These are phyloP conservation scores for Gallirallus australis DNA, from an alignment of 2,797 vertebrate genomes.

Conservation along the genomic window DNA sequence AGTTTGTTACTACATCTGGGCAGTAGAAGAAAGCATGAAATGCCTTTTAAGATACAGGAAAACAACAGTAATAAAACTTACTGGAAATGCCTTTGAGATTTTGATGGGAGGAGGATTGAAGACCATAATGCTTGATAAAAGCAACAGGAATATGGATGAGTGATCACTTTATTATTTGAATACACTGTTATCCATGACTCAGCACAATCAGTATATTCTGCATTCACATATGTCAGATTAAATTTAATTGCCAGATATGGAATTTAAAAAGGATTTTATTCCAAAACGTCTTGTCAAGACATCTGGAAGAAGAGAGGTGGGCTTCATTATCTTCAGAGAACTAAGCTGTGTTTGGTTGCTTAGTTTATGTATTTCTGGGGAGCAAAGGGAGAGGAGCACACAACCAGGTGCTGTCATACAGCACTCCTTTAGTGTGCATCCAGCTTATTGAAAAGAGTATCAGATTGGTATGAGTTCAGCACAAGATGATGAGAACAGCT, in stretches of 20 bases:
- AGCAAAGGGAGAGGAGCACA: neutral
- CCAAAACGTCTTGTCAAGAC: neutral
- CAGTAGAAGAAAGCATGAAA: neutral
- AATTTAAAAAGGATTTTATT: neutral
- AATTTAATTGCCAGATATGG: neutral
- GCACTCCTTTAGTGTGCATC: neutral
- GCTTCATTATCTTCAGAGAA: neutral
- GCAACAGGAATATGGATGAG: neutral
- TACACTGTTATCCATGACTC: neutral
- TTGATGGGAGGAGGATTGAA: neutral
- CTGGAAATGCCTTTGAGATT: neutral
- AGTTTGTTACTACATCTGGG: neutral
- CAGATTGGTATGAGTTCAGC: neutral
- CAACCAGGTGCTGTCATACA: neutral
- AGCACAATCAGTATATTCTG: neutral
- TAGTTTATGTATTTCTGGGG: neutral
- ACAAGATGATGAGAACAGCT: neutral
- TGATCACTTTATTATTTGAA: neutral
- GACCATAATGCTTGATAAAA: neutral
- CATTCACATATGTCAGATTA: neutral
- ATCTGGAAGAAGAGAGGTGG: neutral
- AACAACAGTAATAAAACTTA: neutral
- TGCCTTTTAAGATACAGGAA: neutral
- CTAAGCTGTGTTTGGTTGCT: neutral
- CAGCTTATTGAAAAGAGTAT: neutral